Percentiles rank a stretch among this genome's conserved stretches.
These are phyloP conservation scores for Palythoa grandis DNA, from an alignment of 92 coral and sea anemone species.

Conservation along the genomic window DNA sequence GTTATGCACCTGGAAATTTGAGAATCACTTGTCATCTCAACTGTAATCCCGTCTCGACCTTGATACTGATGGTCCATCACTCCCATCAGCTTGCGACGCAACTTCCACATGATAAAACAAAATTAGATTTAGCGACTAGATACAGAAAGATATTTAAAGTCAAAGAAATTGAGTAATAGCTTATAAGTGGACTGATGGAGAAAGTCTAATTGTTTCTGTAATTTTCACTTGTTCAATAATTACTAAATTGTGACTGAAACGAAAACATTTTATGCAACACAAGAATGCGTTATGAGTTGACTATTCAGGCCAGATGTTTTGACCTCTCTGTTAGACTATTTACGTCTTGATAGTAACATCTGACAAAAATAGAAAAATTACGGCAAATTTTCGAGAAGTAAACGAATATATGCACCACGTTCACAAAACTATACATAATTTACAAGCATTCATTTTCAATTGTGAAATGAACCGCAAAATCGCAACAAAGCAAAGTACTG, in stretches of 20 bases:
- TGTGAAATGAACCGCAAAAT: neutral
- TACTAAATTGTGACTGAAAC: neutral
- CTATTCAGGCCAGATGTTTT: neutral
- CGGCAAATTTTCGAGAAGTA: neutral
- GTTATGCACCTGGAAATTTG: conserved; percentile 1
- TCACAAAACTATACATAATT: conserved; percentile 27
- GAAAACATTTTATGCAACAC: neutral
- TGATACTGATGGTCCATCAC: conserved; percentile 89
- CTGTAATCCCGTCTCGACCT: conserved; percentile 86
- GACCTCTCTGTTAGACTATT: neutral
- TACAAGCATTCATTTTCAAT: neutral
- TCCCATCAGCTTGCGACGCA: conserved; percentile 77
- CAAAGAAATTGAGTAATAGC: neutral
- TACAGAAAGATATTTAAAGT: neutral
- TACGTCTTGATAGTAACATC: neutral
- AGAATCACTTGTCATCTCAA: conserved; percentile 57
- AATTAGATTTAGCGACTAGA: neutral
- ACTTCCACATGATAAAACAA: conserved; percentile 60
- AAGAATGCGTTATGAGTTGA: neutral
- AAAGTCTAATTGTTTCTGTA: neutral
- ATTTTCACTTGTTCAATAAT: neutral
- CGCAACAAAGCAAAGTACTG: neutral
- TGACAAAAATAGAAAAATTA: neutral
- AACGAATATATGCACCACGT: neutral
- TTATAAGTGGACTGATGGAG: neutral